Evolutionary conservation across 2,113 vertebrate genomes (phyloP), one percentile per base, ranked within the genome.

Genomic region (Brachypteracias leptosomus): DNA sequence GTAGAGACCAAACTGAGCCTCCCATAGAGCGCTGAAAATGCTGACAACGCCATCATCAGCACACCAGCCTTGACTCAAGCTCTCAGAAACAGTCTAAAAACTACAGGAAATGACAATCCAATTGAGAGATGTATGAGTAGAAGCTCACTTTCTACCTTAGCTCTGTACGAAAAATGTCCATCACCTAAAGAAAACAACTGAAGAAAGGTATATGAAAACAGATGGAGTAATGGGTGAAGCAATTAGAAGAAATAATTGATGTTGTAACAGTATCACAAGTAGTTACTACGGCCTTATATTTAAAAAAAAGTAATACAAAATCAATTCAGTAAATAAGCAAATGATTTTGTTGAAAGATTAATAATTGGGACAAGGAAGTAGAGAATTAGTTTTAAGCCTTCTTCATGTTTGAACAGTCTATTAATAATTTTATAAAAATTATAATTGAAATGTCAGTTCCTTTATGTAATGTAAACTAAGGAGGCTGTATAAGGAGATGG

Each of bases 81-180:
- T 93, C 67, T 77, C 71, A 54, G 36, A 61, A 68, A 75, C 1
- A 83, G 24, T 5, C 29, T 62, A 36, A 72, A 54, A 85, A 51
- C 40, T 14, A 61, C 18, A 44, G 61, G 61, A 88, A 55, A 59
- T 21, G 3, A 17, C 18, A 75, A 31, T 61, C 10, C 65, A 25
- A 3, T 2, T 63, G 36, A 47, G 63, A 91, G 21, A 66, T 0
- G 0, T 14, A 38, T 0, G 2, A 73, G 38, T 2, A 29, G 5
- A 33, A 77, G 55, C 10, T 74, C 63, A 33, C 19, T 51, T 75
- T 52, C 55, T 38, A 18, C 28, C 38, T 42, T 28, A 74, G 11
- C 52, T 63, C 44, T 73, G 22, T 13, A 55, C 46, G 78, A 63
- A 83, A 80, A 79, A 46, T 2, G 2, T 42, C 51, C 28, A 57